Evolutionary conservation across 2,888 invertebrate genomes (phyloP).

Genomic region (Rotaria magnacalcarata): DNA sequence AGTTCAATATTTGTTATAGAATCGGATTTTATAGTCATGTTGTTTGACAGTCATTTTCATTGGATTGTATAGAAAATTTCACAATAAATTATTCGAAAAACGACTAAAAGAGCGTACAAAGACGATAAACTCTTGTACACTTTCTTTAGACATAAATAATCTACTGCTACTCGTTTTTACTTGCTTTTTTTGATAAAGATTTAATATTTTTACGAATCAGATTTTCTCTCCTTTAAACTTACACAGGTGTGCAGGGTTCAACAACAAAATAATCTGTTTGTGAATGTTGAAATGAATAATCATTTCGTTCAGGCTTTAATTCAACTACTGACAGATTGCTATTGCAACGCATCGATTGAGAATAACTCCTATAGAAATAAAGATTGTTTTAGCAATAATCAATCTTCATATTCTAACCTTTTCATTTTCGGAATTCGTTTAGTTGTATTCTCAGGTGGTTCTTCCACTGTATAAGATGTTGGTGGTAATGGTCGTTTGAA

Average conservation of each 20-base stretch:
- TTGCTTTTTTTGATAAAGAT: too few relatives aligned
- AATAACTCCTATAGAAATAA: constrained; percentile 3
- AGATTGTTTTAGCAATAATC: not conserved
- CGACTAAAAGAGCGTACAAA: too few relatives aligned
- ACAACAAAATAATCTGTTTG: not conserved
- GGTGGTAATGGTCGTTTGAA: constrained; percentile 23
- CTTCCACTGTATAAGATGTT: not conserved
- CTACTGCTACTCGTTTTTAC: too few relatives aligned
- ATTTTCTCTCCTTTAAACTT: not conserved
- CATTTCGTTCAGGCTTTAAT: not conserved
- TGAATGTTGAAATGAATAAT: not conserved
- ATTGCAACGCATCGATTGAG: not conserved
- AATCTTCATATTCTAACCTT: not conserved
- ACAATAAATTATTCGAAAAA: too few relatives aligned
- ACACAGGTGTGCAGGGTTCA: constrained; percentile 1
- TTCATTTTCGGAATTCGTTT: not conserved
- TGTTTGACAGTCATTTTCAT: too few relatives aligned
- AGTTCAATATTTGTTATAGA: too few relatives aligned
- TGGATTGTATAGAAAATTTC: too few relatives aligned
- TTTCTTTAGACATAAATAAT: too few relatives aligned
- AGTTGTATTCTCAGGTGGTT: not conserved
- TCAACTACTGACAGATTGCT: not conserved
- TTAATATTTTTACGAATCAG: too few relatives aligned
- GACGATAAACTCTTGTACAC: too few relatives aligned
- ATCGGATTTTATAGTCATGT: too few relatives aligned